A percentile compares a stretch with the other conserved stretches of the same genome.
Conservation (phyloP, 2,113 vertebrate genomes). For the Vimba vimba region DNA sequence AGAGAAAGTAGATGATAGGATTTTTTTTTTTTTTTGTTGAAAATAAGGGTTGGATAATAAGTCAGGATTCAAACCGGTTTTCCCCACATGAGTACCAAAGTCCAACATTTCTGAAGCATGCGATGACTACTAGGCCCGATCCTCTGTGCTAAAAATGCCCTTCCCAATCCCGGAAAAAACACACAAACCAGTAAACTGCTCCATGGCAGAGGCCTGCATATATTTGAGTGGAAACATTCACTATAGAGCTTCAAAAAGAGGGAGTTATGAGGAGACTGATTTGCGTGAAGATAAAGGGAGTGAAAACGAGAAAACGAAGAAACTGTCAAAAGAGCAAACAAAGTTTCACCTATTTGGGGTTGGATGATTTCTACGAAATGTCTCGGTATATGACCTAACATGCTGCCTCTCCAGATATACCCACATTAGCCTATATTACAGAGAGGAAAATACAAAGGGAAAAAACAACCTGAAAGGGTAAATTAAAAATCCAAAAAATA, state of each 20-base stretch:
- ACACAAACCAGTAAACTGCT: conserved; percentile 49
- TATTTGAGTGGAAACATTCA: conserved; percentile 75
- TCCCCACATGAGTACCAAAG: neutral
- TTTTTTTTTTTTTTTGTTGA: neutral
- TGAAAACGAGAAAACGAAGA: conserved; percentile 48
- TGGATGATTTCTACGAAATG: conserved; percentile 16
- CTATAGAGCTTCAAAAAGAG: conserved; percentile 64
- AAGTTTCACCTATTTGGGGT: neutral
- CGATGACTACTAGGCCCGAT: neutral
- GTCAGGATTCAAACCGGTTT: neutral
- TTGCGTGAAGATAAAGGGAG: conserved; percentile 31
- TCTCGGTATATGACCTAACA: conserved; percentile 10
- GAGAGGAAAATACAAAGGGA: conserved; percentile 34
- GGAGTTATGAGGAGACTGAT: conserved; percentile 57
- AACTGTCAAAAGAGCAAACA: conserved; percentile 18
- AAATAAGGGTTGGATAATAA: neutral
- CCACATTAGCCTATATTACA: conserved; percentile 38
- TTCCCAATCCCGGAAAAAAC: conserved; percentile 8
- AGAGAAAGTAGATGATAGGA: too few relatives aligned
- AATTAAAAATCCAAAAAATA: conserved; percentile 79
- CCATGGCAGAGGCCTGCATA: conserved; percentile 73
- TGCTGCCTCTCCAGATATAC: conserved; percentile 46
- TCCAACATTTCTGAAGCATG: neutral
- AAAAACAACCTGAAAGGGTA: conserved; percentile 48
- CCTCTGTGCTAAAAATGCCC: neutral